Base-by-base conservation (phyloP, 2,888 invertebrate species). In the Drosophila robusta region DNA sequence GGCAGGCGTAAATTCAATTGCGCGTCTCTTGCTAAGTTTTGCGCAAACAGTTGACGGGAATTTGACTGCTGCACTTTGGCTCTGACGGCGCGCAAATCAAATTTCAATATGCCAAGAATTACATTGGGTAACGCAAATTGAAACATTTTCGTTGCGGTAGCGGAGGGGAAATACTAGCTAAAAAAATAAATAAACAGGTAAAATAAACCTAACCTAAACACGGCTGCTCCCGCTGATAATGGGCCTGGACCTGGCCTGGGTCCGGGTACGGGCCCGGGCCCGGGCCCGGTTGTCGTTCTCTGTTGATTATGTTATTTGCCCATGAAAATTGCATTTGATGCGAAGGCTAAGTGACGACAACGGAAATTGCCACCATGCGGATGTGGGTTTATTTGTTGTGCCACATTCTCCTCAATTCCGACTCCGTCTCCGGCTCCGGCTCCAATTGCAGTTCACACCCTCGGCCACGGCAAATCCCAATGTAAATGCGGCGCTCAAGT, bases 281-380 rank as follows among this genome's bases (percentile, higher is more conserved):
- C 16, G 34, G 22, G 16, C 52, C 38, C 54, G 60, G 26, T 36
- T 32, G 44, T 62, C 36, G 29, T 24, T 22, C 46, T 42, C 38
- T 26, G 52, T 63, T 85, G 87, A 85, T 85, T 87, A 85, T 85
- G 76, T 85, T 89, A 87, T 85, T 85, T 89, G 78, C 70, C 71
- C 52, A 71, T 60, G 74, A 89, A 87, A 85, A 85, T 85, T 87
- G 85, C 85, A 89, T 85, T 87, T 75, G 70, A 88, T 82, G 83
- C 74, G 84, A 67, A 69, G 65, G 52, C 62, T 67, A 81, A 85
- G 72, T 87, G 90, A 80, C 78, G 82, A 75, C 71, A 80, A 66
- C 85, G 90, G 89, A 90, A 89, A 89, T 90, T 89, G 88, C 77
- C 83, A 75, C 60, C 70, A 71, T 74, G 69, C 73, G 80, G 60